Base-by-base conservation (phyloP, 2,888 invertebrate genomes). In the Venustoraphidia nigricollis region DNA sequence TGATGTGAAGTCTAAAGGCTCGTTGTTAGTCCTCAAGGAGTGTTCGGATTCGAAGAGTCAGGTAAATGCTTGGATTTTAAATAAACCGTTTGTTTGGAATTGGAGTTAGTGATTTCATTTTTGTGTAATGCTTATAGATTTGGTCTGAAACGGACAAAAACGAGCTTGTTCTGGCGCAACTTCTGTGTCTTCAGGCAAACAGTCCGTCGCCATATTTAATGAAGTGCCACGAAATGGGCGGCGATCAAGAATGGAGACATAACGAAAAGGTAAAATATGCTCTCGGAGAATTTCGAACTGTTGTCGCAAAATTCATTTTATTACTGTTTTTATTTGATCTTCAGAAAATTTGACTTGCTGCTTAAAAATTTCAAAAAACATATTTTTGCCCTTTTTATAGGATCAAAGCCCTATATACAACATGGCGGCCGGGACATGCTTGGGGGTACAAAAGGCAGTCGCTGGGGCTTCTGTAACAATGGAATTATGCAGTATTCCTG, bases 181-280 rank as follows among this genome's bases (percentile, higher is more conserved):
- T 87, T 36, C 68, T 94, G 10, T 94, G 95, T 60, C 65, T 97
- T 56, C 93, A 96, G 66, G 82, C 85, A 1, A 72, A 73, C 0
- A 73, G 76, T 52, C 59, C 63, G 2, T 58, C 59, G 36, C 89
- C 92, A 0, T 71, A 79, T 48, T 70, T 96, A 9, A 81, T 85
- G 56, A 95, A 96, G 66, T 96, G 96, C 60, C 94, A 94, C 59
- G 91, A 90, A 63, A 83, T 90, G 71, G 84, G 88, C 10, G 89
- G 88, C 1, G 79, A 86, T 54, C 96, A 96, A 66, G 89, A 91
- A 59, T 97, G 96, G 96, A 81, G 80, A 46, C 84, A 88, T 61
- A 82, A 81, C 53, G 79, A 77, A 52, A 68, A 77, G 57, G 88
- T 88, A 66, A 66, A n/a, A n/a, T n/a, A n/a, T n/a, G n/a, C n/a